Conservation (phyloP, 2,113 vertebrate species). For the Perca schrenkii region DNA sequence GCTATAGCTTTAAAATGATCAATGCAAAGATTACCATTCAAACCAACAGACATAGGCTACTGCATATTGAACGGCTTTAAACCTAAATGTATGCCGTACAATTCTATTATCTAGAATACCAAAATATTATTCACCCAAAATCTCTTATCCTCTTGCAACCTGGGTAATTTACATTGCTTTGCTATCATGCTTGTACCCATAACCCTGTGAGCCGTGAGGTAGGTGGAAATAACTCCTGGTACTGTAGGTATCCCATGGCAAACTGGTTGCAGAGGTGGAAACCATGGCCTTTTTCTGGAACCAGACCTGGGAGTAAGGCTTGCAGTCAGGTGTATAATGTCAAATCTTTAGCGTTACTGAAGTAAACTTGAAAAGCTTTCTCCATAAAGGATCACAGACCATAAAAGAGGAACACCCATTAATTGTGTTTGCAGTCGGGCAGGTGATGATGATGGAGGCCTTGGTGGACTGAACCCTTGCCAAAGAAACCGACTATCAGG, state of each 20-base stretch:
- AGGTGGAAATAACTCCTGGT: background rate
- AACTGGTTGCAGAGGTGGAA: background rate
- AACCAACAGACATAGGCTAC: background rate
- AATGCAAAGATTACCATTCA: background rate
- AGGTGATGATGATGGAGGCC: background rate
- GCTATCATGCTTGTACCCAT: background rate
- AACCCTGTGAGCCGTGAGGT: too few species aligned
- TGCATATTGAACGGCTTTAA: background rate
- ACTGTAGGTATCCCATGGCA: background rate
- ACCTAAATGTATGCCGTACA: background rate
- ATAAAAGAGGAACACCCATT: background rate
- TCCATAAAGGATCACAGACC: background rate
- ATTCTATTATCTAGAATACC: background rate
- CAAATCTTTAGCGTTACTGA: background rate
- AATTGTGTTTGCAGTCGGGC: background rate
- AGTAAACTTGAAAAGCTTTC: background rate
- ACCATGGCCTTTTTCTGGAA: background rate
- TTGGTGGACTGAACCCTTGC: background rate
- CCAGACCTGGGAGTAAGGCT: background rate
- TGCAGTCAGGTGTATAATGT: background rate
- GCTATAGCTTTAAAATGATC: background rate
- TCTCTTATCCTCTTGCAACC: background rate
- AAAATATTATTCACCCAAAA: background rate
- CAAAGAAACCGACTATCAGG: background rate
- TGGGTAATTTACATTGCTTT: constrained; percentile 31